Evolutionary conservation across 2,888 invertebrate genomes (phyloP).

Genomic region (Dyspetes luteomarginatus): DNA sequence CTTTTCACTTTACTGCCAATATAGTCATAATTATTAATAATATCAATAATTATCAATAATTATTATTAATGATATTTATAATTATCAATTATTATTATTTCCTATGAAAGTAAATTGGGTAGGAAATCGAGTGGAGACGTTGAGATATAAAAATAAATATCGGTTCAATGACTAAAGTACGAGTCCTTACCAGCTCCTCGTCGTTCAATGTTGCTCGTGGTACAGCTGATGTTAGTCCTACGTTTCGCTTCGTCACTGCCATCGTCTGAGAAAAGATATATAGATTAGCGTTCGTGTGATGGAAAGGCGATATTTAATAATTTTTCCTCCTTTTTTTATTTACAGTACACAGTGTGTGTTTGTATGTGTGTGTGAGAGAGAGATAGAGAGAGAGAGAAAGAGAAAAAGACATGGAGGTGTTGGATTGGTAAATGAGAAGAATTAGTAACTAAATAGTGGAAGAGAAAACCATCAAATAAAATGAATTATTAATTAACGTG

Average conservation of each 20-base stretch:
- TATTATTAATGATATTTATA: constrained; percentile 11
- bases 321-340: constrained; percentile 40
- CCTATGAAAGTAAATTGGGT: constrained; percentile 35
- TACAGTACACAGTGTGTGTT: constrained; percentile 51
- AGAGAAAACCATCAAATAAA: constrained; percentile 40
- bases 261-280: constrained; percentile 91
- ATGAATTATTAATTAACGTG: constrained; percentile 50
- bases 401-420: constrained; percentile 59
- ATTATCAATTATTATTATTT: constrained; percentile 9
- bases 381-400: constrained; percentile 43
- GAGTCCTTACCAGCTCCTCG: constrained; percentile 96
- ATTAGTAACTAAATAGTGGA: constrained; percentile 36
- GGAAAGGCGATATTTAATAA: constrained; percentile 51
- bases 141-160: constrained; percentile 27
- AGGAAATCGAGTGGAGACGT: constrained; percentile 27
- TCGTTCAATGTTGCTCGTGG: constrained; percentile 98
- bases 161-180: constrained; percentile 55
- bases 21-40: background rate
- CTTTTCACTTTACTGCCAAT: constrained; percentile 12
- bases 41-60: constrained; percentile 12
- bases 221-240: constrained; percentile 98
- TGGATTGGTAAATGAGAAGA: constrained; percentile 29
- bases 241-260: constrained; percentile 99
- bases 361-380: constrained; percentile 10
- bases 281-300: constrained; percentile 69